Conservation (phyloP, 2,888 invertebrate genomes). For the Anagyrus pseudococci region DNA sequence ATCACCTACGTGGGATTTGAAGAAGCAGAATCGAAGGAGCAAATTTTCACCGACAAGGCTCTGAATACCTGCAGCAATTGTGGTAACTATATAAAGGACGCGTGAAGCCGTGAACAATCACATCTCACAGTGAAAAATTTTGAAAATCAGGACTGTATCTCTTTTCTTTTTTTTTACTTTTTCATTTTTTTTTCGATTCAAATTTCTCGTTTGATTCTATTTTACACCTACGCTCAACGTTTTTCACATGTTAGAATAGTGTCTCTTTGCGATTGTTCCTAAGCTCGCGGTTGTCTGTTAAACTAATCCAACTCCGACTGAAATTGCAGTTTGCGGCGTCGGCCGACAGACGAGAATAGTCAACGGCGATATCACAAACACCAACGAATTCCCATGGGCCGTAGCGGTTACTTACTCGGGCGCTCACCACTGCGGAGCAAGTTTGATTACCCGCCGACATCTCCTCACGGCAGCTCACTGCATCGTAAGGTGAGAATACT, state of each 20-base stretch:
- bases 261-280: background rate
- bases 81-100: slow-evolving; percentile 47
- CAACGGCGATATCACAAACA: slow-evolving; percentile 71
- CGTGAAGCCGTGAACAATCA: background rate
- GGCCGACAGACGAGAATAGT: slow-evolving; percentile 71
- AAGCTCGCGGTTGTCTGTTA: background rate
- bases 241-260: no score
- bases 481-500: slow-evolving; percentile 70
- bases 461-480: slow-evolving; percentile 81
- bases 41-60: slow-evolving; percentile 37
- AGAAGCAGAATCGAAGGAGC: background rate
- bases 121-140: no score
- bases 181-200: background rate
- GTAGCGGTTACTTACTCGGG: slow-evolving; percentile 73
- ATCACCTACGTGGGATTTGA: background rate
- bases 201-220: no score
- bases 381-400: slow-evolving; percentile 80
- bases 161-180: no score
- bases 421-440: slow-evolving; percentile 75
- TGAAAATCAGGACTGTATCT: no score
- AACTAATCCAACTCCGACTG: background rate
- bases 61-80: slow-evolving; percentile 53
- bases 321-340: slow-evolving; percentile 71
- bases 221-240: no score
- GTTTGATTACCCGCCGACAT: slow-evolving; percentile 73